Evolutionary conservation across 2,888 invertebrate species (phyloP).

Genomic region (Pristionchus exspectatus): DNA sequence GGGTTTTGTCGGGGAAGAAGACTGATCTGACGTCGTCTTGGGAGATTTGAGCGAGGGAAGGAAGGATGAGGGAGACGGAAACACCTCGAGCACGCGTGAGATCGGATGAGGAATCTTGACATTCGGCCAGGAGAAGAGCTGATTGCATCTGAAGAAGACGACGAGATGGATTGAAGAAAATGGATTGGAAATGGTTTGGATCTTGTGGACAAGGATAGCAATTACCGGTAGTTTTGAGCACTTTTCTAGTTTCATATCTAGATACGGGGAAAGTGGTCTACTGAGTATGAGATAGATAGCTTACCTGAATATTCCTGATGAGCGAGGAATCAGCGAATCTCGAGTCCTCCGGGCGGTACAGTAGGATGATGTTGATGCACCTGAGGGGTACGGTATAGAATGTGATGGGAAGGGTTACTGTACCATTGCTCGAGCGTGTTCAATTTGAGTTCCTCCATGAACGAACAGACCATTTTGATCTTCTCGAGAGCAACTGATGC

Average conservation of each 20-base stretch:
- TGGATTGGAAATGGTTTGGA: no score
- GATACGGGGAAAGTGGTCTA: no score
- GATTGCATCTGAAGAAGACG: conserved; percentile 53
- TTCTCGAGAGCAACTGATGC: conserved; percentile 13
- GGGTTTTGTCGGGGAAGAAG: conserved; percentile 39
- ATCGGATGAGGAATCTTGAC: conserved; percentile 45
- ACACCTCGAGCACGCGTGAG: conserved; percentile 7
- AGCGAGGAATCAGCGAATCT: neutral
- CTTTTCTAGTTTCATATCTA: no score
- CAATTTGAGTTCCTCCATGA: conserved; percentile 37
- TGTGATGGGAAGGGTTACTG: neutral
- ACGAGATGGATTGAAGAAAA: no score
- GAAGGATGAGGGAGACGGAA: conserved; percentile 37
- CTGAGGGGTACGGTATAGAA: conserved; percentile 5
- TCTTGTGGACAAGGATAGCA: no score
- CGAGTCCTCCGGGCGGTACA: conserved; percentile 45
- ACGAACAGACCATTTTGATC: conserved; percentile 29
- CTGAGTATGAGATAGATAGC: no score
- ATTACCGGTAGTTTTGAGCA: no score
- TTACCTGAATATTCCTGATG: conserved; percentile 45
- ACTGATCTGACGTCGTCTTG: conserved; percentile 19
- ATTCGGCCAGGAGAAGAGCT: conserved; percentile 53
- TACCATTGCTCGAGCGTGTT: conserved; percentile 49
- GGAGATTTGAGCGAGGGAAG: conserved; percentile 51
- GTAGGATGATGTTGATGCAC: conserved; percentile 51